Evolutionary conservation across 2,113 vertebrate species (phyloP).

Genomic region (Microcebus lehilahytsara): DNA sequence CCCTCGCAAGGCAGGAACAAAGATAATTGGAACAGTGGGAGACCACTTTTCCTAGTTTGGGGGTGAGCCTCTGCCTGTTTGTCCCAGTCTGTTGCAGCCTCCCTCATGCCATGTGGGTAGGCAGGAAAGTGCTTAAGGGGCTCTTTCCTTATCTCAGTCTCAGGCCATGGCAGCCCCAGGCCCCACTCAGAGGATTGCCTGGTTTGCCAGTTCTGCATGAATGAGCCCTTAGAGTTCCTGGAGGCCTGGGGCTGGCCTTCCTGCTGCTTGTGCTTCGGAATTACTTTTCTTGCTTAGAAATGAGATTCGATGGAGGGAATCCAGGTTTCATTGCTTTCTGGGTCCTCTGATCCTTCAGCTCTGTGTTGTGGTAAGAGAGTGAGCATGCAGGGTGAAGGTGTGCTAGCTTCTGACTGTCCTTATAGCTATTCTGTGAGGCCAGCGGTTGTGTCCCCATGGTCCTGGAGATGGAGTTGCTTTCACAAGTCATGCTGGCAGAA

Average conservation of each 20-base stretch:
- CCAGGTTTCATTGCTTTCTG: neutral
- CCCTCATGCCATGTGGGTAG: neutral
- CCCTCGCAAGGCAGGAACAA: neutral
- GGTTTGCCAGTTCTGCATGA: neutral
- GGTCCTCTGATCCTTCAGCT: neutral
- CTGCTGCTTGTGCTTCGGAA: neutral
- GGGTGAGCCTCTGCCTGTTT: neutral
- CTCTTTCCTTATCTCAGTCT: neutral
- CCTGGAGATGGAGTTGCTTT: neutral
- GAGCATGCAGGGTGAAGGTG: neutral
- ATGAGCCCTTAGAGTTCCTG: neutral
- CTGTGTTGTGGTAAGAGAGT: neutral
- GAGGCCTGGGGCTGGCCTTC: neutral
- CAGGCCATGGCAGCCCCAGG: neutral
- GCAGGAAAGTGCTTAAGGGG: neutral
- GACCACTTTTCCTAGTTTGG: neutral
- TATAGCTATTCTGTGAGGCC: neutral
- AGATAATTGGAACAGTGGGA: conserved; percentile 50
- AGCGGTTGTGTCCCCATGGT: neutral
- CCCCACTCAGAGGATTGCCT: neutral
- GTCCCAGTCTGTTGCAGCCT: neutral
- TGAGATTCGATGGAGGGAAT: neutral
- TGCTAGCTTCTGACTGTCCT: neutral
- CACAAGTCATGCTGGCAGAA: neutral
- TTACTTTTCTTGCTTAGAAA: neutral